Evolutionary conservation across 2,113 vertebrate genomes (phyloP).

Genomic region (Mesocricetus auratus): DNA sequence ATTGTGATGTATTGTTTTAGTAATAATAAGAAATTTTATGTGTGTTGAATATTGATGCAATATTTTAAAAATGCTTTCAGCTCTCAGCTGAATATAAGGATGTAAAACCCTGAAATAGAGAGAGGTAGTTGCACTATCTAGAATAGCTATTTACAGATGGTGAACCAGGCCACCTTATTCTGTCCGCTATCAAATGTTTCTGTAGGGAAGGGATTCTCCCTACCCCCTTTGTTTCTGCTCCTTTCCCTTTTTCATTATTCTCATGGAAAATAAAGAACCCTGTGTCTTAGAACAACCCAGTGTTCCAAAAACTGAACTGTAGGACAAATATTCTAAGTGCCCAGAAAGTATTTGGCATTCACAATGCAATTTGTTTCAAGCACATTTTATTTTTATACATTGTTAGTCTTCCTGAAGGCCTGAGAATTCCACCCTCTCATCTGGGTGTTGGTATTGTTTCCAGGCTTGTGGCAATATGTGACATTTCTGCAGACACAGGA

Average conservation of each 20-base stretch:
- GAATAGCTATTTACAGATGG: background rate
- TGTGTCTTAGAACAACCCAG: background rate
- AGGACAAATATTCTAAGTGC: background rate
- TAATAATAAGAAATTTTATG: background rate
- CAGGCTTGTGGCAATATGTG: conserved; percentile 97
- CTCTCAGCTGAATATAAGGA: background rate
- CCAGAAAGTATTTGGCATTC: background rate
- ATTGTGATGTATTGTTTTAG: background rate
- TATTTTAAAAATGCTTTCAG: background rate
- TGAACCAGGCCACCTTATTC: background rate
- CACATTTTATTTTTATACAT: conserved; percentile 33
- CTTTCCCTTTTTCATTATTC: background rate
- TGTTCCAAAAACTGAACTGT: background rate
- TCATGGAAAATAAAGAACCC: background rate
- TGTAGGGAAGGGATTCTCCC: background rate
- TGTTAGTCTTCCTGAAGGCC: conserved; percentile 14
- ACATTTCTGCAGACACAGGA: conserved; percentile 97
- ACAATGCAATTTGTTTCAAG: background rate
- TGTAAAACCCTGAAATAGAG: background rate
- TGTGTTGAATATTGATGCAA: background rate
- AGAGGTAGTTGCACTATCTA: background rate
- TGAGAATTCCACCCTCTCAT: background rate
- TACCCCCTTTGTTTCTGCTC: background rate
- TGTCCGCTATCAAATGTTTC: background rate
- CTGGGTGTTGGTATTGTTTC: conserved; percentile 24